phyloP scores from a whole-genome alignment of 2,888 invertebrate genomes.

The Andrena dorsata region DNA sequence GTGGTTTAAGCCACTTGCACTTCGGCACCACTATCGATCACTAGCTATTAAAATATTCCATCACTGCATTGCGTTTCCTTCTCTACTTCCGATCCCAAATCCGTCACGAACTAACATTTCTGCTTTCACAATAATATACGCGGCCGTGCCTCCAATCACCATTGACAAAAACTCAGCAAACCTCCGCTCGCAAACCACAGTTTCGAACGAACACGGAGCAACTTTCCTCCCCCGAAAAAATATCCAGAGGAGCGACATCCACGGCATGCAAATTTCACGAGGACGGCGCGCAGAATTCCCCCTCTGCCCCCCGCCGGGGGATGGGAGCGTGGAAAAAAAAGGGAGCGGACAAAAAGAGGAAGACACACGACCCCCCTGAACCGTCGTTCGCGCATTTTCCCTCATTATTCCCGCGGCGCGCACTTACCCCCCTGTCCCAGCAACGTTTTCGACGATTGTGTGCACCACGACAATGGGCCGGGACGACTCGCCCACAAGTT shows the following conservation, averaged over 20 bases:
- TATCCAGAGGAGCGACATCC: background rate
- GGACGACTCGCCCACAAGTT: constrained; percentile 51
- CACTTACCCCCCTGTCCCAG: constrained; percentile 40
- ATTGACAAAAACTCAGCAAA: background rate
- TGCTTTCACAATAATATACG: no score
- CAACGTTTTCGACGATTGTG: constrained; percentile 54
- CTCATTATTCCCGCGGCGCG: constrained; percentile 54
- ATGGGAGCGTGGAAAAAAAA: background rate
- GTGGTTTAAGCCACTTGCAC: background rate
- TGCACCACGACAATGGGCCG: constrained; percentile 48
- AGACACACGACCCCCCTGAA: constrained; percentile 28
- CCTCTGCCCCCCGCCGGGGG: background rate
- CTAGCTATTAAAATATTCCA: no score
- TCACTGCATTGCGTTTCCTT: no score
- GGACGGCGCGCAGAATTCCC: constrained; percentile 14
- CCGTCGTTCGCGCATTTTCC: constrained; percentile 24
- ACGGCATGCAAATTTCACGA: constrained; percentile 29
- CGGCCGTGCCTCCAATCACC: background rate
- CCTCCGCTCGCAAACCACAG: background rate
- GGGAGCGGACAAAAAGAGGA: background rate
- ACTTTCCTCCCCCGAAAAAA: background rate
- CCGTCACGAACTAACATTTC: background rate
- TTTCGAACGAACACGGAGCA: background rate
- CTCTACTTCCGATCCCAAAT: background rate
- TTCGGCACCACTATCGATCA: background rate